Conservation (phyloP, 2,113 vertebrate species). For the Brachypteracias leptosomus region DNA sequence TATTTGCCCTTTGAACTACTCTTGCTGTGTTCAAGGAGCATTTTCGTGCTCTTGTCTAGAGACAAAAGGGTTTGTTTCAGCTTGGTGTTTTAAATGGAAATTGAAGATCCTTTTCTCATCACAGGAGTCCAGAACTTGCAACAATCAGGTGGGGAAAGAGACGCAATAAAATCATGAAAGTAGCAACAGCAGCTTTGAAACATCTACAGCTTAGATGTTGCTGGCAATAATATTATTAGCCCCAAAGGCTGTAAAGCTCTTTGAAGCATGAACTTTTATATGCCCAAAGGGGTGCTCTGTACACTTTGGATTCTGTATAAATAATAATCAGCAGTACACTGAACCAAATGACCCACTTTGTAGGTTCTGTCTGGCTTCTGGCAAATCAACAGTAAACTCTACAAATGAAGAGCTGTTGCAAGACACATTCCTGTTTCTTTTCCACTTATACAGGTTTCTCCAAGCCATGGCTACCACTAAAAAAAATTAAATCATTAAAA, state of each 20-base stretch:
- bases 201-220: conserved; percentile 30
- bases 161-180: not conserved
- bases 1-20: not conserved
- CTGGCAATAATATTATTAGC: conserved; percentile 28
- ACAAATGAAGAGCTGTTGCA: not conserved
- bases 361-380: conserved; percentile 11
- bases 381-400: conserved; percentile 15
- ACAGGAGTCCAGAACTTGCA: not conserved
- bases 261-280: conserved; percentile 39
- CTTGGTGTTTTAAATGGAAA: not conserved
- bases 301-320: conserved; percentile 22
- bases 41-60: not conserved
- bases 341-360: conserved; percentile 17
- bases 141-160: not conserved
- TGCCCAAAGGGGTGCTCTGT: conserved; percentile 16
- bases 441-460: not conserved
- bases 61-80: not conserved
- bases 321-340: conserved; percentile 35
- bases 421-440: not conserved
- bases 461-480: not conserved
- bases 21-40: not conserved
- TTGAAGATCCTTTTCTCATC: not conserved
- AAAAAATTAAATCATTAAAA: not conserved
- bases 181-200: conserved; percentile 50
- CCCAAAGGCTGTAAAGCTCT: conserved; percentile 30